phyloP scores from a whole-genome alignment of 2,113 vertebrate genomes.

The Amblyopsis rosae region DNA sequence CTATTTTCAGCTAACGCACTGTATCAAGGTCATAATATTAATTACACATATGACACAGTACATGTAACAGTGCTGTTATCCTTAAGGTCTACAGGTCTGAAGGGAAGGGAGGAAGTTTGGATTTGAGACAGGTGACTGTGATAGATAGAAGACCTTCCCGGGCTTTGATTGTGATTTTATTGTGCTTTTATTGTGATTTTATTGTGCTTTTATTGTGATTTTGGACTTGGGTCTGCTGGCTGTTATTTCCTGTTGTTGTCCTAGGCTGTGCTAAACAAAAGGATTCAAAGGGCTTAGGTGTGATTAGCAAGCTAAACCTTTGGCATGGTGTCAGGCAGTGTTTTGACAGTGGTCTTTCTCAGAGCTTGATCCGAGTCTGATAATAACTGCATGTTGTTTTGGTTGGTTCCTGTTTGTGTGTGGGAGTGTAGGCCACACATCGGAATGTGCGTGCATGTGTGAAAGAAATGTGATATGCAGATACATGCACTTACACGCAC shows the following conservation, averaged over 20 bases:
- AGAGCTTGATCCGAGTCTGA: slow-evolving; percentile 12
- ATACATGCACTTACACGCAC: not conserved
- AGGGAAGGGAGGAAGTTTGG: slow-evolving; percentile 30
- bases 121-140: slow-evolving; percentile 16
- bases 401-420: slow-evolving; percentile 51
- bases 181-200: slow-evolving; percentile 14
- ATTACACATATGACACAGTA: not conserved
- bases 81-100: not conserved
- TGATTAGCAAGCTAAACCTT: slow-evolving; percentile 10
- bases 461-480: not conserved
- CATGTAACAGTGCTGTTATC: slow-evolving; percentile 8
- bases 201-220: not conserved
- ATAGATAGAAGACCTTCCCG: not conserved
- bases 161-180: no score
- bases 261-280: not conserved
- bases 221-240: slow-evolving; percentile 14
- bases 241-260: slow-evolving; percentile 25
- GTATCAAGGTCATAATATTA: not conserved
- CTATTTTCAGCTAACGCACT: not conserved
- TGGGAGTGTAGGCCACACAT: not conserved
- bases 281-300: slow-evolving; percentile 1
- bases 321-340: not conserved
- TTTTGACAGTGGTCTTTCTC: not conserved
- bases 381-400: slow-evolving; percentile 49
- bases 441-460: slow-evolving; percentile 1